Evolutionary conservation across 64 coral and sea anemone genomes (phyloP).

Genomic region (Montipora sp.): DNA sequence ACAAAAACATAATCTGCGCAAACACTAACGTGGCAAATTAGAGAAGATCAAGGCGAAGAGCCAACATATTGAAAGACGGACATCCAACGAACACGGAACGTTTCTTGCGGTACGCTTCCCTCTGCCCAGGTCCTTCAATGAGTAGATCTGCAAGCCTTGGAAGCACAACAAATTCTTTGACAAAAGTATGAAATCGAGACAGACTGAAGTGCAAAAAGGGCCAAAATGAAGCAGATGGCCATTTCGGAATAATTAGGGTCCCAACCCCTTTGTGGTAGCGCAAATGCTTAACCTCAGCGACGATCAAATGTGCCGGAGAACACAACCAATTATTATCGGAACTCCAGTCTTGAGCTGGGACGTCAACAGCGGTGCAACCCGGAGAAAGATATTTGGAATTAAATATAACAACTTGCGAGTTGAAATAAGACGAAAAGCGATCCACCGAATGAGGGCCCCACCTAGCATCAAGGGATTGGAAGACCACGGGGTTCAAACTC

Average conservation of each 20-base stretch:
- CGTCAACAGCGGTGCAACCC: slow-evolving; percentile 36
- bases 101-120: too few species aligned
- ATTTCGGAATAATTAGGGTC: slow-evolving; percentile 56
- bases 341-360: slow-evolving; percentile 66
- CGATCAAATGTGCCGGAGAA: slow-evolving; percentile 53
- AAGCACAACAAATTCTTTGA: slow-evolving; percentile 49
- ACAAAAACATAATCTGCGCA: too few species aligned
- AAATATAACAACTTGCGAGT: slow-evolving; percentile 12
- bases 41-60: neutral
- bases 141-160: slow-evolving; percentile 69
- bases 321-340: slow-evolving; percentile 70
- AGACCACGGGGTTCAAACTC: slow-evolving; percentile 35
- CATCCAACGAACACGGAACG: slow-evolving; percentile 63
- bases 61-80: slow-evolving; percentile 66
- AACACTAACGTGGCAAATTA: too few species aligned
- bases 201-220: too few species aligned
- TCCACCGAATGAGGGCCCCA: slow-evolving; percentile 68
- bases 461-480: slow-evolving; percentile 34
- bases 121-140: slow-evolving; percentile 34
- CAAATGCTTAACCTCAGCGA: slow-evolving; percentile 47
- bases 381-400: slow-evolving; percentile 59
- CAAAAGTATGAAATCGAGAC: too few species aligned
- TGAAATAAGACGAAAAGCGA: slow-evolving; percentile 51
- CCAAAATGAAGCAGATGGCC: slow-evolving; percentile 50
- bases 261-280: slow-evolving; percentile 32